Evolutionary conservation across 2,113 vertebrate genomes (phyloP).

Genomic region (Colinus virginianus): DNA sequence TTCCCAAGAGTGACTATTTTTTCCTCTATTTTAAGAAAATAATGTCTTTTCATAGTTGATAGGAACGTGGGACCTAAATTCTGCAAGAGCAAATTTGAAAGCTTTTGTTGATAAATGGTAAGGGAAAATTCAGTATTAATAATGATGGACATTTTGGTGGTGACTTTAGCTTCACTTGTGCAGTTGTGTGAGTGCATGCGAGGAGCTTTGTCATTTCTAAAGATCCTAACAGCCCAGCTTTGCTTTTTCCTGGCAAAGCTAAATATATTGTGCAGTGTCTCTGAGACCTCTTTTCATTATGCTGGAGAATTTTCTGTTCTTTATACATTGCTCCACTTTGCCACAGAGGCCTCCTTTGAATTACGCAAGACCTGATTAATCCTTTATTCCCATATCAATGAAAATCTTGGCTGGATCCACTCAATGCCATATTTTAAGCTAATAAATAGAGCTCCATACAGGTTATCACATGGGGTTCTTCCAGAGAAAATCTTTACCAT

Average conservation of each 20-base stretch:
- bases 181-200: background rate
- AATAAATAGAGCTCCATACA: background rate
- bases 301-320: background rate
- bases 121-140: background rate
- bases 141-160: background rate
- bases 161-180: background rate
- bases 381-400: background rate
- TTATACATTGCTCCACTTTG: background rate
- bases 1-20: background rate
- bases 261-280: background rate
- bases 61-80: background rate
- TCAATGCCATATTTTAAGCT: background rate
- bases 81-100: background rate
- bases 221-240: background rate
- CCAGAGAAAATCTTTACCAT: background rate
- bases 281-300: background rate
- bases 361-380: background rate
- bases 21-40: background rate
- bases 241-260: background rate
- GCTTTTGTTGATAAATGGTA: background rate
- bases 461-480: background rate
- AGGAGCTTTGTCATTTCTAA: conserved; percentile 1
- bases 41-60: background rate
- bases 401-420: background rate
- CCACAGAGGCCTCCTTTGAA: background rate